Evolutionary conservation across 1,140 invertebrate species (phyloP), one percentile per base, ranked within the genome.

Genomic region (Nephila pilipes): DNA sequence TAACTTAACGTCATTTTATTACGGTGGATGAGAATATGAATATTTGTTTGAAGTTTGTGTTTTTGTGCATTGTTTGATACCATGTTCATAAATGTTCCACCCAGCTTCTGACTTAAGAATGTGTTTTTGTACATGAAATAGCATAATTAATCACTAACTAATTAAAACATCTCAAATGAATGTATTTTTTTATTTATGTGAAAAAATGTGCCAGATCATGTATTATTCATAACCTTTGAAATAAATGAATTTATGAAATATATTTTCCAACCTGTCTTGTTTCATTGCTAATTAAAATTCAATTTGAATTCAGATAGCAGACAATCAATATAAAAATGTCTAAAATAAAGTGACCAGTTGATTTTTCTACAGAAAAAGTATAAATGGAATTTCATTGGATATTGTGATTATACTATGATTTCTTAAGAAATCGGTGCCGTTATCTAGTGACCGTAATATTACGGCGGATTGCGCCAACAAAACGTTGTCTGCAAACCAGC

Each of bases 171-270:
- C 36, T 75, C 29, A 32, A 18, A 18, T 36, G 6, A 75, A 32
- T 32, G 16, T 36, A 18, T 75, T 75, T 18, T 75, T 75, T 75
- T 75, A 75, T 75, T 36, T 75, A 75, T 75, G 46, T 46, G 29
- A 75, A 32, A 75, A 20, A 18, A 75, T 75, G 32, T 75, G 69
- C 32, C 69, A 75, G 69, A 75, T 36, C 69, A 29, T 75, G 69
- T 75, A 75, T 75, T 36, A 36, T 75, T 75, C 69, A 75, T 75
- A 75, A 75, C 16, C 32, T 75, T 75, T 75, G 69, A 36, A 75
- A 75, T 75, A 75, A 75, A 75, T 29, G 29, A 75, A 75, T 75
- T 75, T 75, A 75, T 75, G 32, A 20, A 32, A 16, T 46, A 60
- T 16, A 20, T 36, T 75, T 69, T 25, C n/a, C 8, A 29, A 25